phyloP scores from a whole-genome alignment of 37 sponge, comb jelly and placozoan genomes.

The Eunapius fragilis region DNA sequence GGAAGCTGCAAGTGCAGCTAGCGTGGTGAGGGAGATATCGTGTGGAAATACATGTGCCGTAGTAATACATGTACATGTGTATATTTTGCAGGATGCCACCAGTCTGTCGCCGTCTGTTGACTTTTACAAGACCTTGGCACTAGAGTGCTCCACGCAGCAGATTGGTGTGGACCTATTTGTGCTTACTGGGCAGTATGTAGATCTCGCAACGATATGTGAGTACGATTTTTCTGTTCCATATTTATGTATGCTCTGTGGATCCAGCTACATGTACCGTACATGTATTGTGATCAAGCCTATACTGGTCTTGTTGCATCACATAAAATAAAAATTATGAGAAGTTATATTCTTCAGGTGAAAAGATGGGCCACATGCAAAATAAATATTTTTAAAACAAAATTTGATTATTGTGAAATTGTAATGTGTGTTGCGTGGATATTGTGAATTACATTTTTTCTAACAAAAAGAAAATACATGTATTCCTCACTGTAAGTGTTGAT shows the following conservation, averaged over 20 bases:
- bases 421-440: too few species aligned
- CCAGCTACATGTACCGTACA: neutral
- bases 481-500: too few species aligned
- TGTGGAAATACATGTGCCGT: too few species aligned
- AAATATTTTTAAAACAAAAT: too few species aligned
- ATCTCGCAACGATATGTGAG: slow-evolving; percentile 76
- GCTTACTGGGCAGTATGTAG: slow-evolving; percentile 65
- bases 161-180: slow-evolving; percentile 91
- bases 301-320: too few species aligned
- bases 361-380: too few species aligned
- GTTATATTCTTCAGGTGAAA: too few species aligned
- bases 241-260: too few species aligned
- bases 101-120: slow-evolving; percentile 81
- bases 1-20: slow-evolving; percentile 3
- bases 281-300: too few species aligned
- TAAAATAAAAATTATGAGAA: too few species aligned
- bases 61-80: neutral
- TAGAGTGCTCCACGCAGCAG: slow-evolving; percentile 94
- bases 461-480: slow-evolving; percentile 10
- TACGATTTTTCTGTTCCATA: too few species aligned
- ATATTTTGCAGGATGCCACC: slow-evolving; percentile 52
- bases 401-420: too few species aligned
- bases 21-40: neutral
- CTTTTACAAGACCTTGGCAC: slow-evolving; percentile 96
- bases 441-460: slow-evolving; percentile 2